Evolutionary conservation across 1,140 invertebrate species (phyloP).

Genomic region (Pomacea maculata): DNA sequence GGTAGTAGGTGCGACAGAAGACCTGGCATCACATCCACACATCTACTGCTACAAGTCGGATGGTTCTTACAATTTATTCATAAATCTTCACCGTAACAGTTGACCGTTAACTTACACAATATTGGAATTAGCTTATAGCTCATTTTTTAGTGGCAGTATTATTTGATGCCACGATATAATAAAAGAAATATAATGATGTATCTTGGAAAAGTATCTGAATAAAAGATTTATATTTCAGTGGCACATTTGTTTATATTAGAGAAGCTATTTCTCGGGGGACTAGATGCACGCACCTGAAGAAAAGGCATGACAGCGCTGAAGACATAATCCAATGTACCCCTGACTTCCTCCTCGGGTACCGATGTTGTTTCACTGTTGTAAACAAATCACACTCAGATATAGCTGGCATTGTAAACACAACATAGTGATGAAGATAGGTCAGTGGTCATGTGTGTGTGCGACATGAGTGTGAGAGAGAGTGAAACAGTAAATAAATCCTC

Average conservation of each 20-base stretch:
- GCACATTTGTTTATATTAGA: too few species aligned
- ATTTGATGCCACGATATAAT: too few species aligned
- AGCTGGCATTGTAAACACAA: not conserved
- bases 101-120: too few species aligned
- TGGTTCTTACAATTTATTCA: too few species aligned
- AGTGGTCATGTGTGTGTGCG: not conserved
- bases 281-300: slow-evolving; percentile 43
- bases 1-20: slow-evolving; percentile 55
- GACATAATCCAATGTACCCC: slow-evolving; percentile 54
- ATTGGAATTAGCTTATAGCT: too few species aligned
- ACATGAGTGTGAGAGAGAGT: not conserved
- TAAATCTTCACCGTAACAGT: too few species aligned
- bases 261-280: not conserved
- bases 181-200: too few species aligned
- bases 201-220: too few species aligned
- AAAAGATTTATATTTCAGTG: too few species aligned
- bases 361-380: slow-evolving; percentile 44
- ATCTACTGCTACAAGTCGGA: not conserved
- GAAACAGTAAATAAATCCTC: not conserved
- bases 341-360: slow-evolving; percentile 33
- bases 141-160: too few species aligned
- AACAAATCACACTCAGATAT: not conserved
- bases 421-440: not conserved
- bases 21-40: slow-evolving; percentile 37
- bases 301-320: slow-evolving; percentile 61